Evolutionary conservation across 1,140 invertebrate genomes (phyloP), one percentile per base, ranked within the genome.

Genomic region (Phymastichus coffea): DNA sequence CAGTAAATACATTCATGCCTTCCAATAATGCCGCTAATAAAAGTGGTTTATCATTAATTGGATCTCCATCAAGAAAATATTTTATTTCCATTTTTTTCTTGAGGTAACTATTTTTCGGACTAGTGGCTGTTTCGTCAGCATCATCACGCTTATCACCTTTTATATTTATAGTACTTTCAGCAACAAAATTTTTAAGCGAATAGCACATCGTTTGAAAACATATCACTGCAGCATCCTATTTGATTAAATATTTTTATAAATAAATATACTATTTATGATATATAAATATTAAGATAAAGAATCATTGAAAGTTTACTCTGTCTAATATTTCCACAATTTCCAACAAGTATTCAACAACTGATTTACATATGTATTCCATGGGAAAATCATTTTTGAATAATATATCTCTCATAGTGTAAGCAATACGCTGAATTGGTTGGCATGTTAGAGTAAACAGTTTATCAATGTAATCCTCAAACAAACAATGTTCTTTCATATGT

Each of bases 181-280:
- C 0, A 4, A 75, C 65, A 44, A 82, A 86, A 65, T 87, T 85
- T 57, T 87, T 85, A 0, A 90, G 69, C 0, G 83, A 80, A 68
- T 89, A 86, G 37, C 86, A 85, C 46, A 90, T 71, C 0, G 82
- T 81, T 77, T 90, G 88, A 62, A 90, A 90, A 19, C 86, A 77
- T n/a, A 87, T 81, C 10, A 89, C 85, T 0, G 87, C 88, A 63
- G 85, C 80, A 43, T 86, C 85, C 68, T 87, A 77, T 2, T 61
- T 35, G 15, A 2, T 53, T 26, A 49, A 47, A 47, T 35, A 40
- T 9, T 28, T 20, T 40, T 37, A 49, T 20, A 62, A 44, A 47
- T 53, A 23, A 44, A 46, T 81, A 78, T 25, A 33, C 12, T 12
- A 33, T 33, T 33, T 33, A 33, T 7, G 12, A 33, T 7, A 33